Evolutionary conservation across 2,888 invertebrate genomes (phyloP).

Genomic region (Trichopoda pennipes): DNA sequence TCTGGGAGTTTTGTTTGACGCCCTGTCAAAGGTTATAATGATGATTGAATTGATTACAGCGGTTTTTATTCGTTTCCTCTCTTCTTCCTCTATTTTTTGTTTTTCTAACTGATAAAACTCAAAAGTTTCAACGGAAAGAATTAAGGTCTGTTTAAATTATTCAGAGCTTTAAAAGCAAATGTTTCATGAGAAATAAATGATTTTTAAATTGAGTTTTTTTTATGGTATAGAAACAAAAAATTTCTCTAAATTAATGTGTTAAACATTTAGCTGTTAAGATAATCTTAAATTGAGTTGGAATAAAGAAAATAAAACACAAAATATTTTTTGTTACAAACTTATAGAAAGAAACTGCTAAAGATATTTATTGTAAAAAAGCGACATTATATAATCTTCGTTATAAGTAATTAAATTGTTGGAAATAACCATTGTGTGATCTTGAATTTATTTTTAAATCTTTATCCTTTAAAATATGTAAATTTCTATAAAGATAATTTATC

Average conservation of each 20-base stretch:
- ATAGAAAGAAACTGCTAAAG: too few species aligned
- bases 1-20: neutral
- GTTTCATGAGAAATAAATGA: neutral
- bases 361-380: too few species aligned
- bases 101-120: neutral
- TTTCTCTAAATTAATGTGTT: neutral
- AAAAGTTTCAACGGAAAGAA: neutral
- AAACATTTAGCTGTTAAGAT: neutral
- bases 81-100: neutral
- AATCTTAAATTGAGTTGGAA: conserved; percentile 15
- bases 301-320: neutral
- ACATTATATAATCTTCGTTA: too few species aligned
- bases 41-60: conserved; percentile 50
- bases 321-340: too few species aligned
- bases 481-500: conserved; percentile 26
- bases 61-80: neutral
- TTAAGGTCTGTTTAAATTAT: conserved; percentile 6
- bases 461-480: too few species aligned
- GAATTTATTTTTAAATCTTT: neutral
- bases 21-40: conserved; percentile 8
- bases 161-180: conserved; percentile 4
- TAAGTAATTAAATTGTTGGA: neutral
- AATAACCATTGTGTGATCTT: neutral
- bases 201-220: conserved; percentile 23
- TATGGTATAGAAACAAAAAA: neutral